phyloP scores from a whole-genome alignment of 2,113 vertebrate genomes.

The Cyanoramphus novaezelandiae region DNA sequence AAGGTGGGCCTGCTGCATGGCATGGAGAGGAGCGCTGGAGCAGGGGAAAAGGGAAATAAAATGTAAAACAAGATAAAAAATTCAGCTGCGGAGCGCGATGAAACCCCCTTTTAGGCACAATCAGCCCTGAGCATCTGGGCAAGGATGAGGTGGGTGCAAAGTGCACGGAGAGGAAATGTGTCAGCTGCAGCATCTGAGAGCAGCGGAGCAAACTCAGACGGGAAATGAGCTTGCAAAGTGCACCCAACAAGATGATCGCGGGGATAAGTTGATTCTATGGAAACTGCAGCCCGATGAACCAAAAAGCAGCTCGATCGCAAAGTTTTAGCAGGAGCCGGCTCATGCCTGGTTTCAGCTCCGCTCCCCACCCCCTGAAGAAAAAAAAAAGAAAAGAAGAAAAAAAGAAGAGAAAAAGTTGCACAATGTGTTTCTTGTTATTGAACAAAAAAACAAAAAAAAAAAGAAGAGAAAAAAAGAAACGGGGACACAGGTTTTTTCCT shows the following conservation, averaged over 20 bases:
- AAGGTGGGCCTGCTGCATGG: neutral
- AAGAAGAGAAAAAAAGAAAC: neutral
- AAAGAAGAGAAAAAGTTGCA: neutral
- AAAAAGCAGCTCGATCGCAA: slow-evolving; percentile 62
- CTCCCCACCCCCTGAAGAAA: slow-evolving; percentile 32
- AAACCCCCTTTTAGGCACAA: slow-evolving; percentile 31
- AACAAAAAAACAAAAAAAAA: neutral
- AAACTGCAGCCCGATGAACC: slow-evolving; percentile 39
- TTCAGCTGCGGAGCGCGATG: neutral
- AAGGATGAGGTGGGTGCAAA: slow-evolving; percentile 25
- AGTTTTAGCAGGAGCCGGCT: slow-evolving; percentile 39
- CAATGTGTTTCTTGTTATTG: slow-evolving; percentile 77
- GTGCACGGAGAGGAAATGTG: slow-evolving; percentile 53
- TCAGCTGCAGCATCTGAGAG: slow-evolving; percentile 66
- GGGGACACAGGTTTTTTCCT: slow-evolving; percentile 68
- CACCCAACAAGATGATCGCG: slow-evolving; percentile 32
- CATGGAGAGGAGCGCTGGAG: neutral
- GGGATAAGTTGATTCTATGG: slow-evolving; percentile 54
- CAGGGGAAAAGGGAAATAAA: neutral
- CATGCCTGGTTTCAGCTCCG: slow-evolving; percentile 35
- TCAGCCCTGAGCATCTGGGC: slow-evolving; percentile 15
- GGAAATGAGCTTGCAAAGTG: slow-evolving; percentile 58
- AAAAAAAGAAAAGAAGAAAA: neutral
- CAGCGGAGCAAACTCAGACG: slow-evolving; percentile 34
- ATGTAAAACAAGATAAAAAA: neutral